phyloP scores from a whole-genome alignment of 2,797 vertebrate species.

The Decapterus maruadsi region DNA sequence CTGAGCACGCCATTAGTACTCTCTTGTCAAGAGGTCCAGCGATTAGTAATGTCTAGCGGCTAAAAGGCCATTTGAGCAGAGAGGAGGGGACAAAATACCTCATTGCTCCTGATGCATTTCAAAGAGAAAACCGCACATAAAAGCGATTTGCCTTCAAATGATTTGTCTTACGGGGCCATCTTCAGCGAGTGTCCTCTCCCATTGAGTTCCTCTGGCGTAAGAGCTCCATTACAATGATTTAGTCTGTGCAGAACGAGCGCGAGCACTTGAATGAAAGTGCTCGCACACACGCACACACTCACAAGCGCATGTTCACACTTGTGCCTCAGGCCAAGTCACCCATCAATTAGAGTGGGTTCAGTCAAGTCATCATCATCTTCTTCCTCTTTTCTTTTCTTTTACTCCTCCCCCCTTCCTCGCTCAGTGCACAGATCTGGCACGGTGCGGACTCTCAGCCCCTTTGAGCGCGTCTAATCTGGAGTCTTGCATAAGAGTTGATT shows the following conservation, averaged over 20 bases:
- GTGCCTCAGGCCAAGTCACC: constrained; percentile 61
- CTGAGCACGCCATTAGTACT: not conserved
- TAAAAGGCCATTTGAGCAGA: constrained; percentile 39
- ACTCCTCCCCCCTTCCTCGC: not conserved
- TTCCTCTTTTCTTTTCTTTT: constrained; percentile 31
- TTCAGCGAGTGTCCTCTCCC: constrained; percentile 64
- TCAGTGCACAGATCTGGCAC: constrained; percentile 60
- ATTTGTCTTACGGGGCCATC: constrained; percentile 67
- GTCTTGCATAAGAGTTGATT: constrained; percentile 70
- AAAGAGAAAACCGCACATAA: constrained; percentile 47
- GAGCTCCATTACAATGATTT: constrained; percentile 74
- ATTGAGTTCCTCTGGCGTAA: constrained; percentile 57
- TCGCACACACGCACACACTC: constrained; percentile 18
- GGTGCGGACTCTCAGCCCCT: constrained; percentile 61
- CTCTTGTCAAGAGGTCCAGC: constrained; percentile 20
- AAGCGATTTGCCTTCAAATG: constrained; percentile 63
- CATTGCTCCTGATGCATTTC: constrained; percentile 53
- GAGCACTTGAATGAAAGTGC: constrained; percentile 25
- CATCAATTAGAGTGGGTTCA: constrained; percentile 77
- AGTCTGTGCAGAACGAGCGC: constrained; percentile 35
- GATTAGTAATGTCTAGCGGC: constrained; percentile 37
- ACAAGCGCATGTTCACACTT: constrained; percentile 14
- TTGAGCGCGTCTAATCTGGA: constrained; percentile 63
- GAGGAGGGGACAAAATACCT: constrained; percentile 48
- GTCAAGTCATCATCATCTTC: constrained; percentile 72